Percentiles rank a stretch among this genome's conserved stretches.
Conservation (phyloP, 1,140 invertebrate species). For the Drosophila nikananu region DNA sequence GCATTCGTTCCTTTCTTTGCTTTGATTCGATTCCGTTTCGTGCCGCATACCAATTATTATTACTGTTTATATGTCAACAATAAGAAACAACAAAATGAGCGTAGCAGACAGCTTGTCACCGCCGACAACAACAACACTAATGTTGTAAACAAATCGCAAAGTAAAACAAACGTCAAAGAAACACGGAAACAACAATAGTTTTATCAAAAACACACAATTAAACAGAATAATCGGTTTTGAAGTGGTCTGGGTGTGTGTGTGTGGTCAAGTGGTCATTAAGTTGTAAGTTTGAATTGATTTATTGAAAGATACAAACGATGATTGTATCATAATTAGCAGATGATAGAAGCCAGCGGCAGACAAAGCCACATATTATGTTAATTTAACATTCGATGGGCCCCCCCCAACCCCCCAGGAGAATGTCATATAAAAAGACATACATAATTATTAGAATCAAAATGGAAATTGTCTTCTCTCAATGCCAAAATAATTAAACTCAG, state of each 20-base stretch:
- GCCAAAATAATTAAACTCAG: background rate
- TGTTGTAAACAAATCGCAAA: constrained; percentile 53
- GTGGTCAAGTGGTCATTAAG: constrained; percentile 44
- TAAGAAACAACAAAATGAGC: constrained; percentile 36
- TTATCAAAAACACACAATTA: constrained; percentile 5
- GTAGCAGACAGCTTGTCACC: constrained; percentile 64
- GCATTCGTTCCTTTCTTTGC: constrained; percentile 9
- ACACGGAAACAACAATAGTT: constrained; percentile 15
- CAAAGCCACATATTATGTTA: constrained; percentile 4
- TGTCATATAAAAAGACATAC: background rate
- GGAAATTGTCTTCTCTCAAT: background rate
- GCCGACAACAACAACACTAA: constrained; percentile 4
- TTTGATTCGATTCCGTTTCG: constrained; percentile 22
- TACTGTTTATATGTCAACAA: constrained; percentile 51
- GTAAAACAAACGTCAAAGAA: constrained; percentile 21
- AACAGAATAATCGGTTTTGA: background rate
- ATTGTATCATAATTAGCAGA: constrained; percentile 43
- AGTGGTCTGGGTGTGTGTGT: constrained; percentile 23
- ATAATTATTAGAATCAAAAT: background rate
- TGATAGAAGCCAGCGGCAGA: constrained; percentile 4
- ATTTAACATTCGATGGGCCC: background rate
- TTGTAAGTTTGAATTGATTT: constrained; percentile 41
- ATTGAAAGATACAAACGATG: constrained; percentile 34
- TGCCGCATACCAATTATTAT: constrained; percentile 50
- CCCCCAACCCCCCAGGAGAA: background rate